These are phyloP conservation scores for Poeciliopsis gracilis DNA, from an alignment of 2,797 vertebrate genomes.

Conservation along the genomic window DNA sequence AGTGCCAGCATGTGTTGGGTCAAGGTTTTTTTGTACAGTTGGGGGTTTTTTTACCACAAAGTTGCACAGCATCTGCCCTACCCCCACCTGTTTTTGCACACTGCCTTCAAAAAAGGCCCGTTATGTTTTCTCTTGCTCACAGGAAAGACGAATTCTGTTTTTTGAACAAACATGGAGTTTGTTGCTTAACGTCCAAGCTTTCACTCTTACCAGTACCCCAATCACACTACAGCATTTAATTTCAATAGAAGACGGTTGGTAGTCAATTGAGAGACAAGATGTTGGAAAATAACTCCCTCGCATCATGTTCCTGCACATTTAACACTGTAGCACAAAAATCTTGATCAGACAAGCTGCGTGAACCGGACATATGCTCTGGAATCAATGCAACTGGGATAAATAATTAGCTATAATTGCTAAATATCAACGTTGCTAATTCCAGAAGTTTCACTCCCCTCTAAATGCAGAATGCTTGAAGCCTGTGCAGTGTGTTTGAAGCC, in stretches of 20 bases:
- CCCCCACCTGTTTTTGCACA: not conserved
- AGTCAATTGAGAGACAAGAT: not conserved
- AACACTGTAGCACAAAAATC: not conserved
- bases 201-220: not conserved
- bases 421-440: not conserved
- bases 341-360: not conserved
- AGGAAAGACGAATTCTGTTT: not conserved
- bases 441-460: not conserved
- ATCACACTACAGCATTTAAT: not conserved
- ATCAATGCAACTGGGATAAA: not conserved
- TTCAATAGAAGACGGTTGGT: not conserved
- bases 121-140: not conserved
- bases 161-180: not conserved
- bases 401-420: no score
- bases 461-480: not conserved
- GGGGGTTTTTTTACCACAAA: not conserved
- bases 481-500: no score
- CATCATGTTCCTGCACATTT: not conserved
- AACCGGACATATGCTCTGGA: not conserved
- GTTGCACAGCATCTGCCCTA: not conserved
- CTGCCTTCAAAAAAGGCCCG: not conserved
- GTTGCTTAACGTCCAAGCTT: not conserved
- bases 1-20: not conserved
- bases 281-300: not conserved
- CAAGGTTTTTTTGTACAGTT: not conserved